Percentiles rank a stretch among this genome's conserved stretches.
phyloP scores from a whole-genome alignment of 2,113 vertebrate species.

The Hymenochirus boettgeri region DNA sequence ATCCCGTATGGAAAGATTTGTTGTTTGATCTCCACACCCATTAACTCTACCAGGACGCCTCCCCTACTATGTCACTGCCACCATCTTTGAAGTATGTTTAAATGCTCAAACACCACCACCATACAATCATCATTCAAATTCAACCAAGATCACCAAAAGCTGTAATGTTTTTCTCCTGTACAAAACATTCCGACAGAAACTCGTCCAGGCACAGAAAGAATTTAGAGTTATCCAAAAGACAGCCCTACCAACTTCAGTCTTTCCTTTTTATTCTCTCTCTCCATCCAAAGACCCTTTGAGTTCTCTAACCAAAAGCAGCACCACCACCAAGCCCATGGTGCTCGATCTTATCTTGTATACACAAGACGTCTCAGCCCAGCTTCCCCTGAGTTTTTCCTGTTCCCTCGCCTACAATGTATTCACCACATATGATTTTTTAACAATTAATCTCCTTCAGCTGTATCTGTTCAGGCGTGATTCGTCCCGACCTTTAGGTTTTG shows the following conservation, averaged over 20 bases:
- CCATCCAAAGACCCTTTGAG: constrained; percentile 75
- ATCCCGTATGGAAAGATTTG: constrained; percentile 90
- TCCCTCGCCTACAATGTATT: constrained; percentile 60
- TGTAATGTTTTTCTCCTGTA: constrained; percentile 63
- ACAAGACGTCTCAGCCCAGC: constrained; percentile 68
- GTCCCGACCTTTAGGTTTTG: constrained; percentile 30
- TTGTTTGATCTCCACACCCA: constrained; percentile 67
- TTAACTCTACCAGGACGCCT: constrained; percentile 64
- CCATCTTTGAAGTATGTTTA: constrained; percentile 89
- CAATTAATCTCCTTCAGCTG: constrained; percentile 53
- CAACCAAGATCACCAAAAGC: constrained; percentile 63
- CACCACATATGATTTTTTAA: constrained; percentile 47
- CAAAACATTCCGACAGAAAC: constrained; percentile 63
- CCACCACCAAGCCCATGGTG: constrained; percentile 61
- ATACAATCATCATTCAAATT: constrained; percentile 56
- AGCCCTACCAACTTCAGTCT: constrained; percentile 81
- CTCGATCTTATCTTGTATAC: constrained; percentile 44
- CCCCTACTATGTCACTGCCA: constrained; percentile 90
- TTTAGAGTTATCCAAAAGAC: constrained; percentile 81
- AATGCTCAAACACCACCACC: constrained; percentile 64
- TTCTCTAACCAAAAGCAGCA: constrained; percentile 64
- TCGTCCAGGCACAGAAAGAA: constrained; percentile 74
- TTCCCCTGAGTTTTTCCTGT: constrained; percentile 48
- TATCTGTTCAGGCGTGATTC: constrained; percentile 48
- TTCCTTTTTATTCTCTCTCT: constrained; percentile 85